Conservation (phyloP, 1,140 invertebrate genomes). For the Belonocnema kinseyi region DNA sequence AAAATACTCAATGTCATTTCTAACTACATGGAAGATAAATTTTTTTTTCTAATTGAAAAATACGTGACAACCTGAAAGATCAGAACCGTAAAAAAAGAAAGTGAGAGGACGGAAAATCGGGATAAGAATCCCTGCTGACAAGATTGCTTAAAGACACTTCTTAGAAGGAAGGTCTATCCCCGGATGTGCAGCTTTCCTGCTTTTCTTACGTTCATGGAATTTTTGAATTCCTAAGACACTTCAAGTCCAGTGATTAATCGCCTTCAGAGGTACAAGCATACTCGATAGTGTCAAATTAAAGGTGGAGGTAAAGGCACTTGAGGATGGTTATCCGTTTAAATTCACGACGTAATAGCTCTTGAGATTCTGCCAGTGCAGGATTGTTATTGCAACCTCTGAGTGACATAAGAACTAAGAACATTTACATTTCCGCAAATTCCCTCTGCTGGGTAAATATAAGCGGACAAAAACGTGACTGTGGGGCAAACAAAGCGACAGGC, state of each 20-base stretch:
- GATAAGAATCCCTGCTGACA: conserved; percentile 14
- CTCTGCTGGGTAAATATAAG: conserved; percentile 16
- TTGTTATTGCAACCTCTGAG: neutral
- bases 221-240: neutral
- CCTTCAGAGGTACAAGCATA: neutral
- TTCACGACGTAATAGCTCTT: neutral
- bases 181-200: neutral
- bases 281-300: neutral
- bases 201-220: neutral
- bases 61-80: neutral
- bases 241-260: conserved; percentile 7
- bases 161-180: conserved; percentile 1
- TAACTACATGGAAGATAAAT: too few species aligned
- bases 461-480: conserved; percentile 67
- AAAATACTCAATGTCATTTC: too few species aligned
- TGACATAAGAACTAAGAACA: neutral
- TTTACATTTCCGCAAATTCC: neutral
- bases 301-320: neutral
- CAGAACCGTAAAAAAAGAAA: conserved; percentile 5
- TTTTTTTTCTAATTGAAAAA: neutral
- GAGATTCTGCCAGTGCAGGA: neutral
- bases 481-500: conserved; percentile 68
- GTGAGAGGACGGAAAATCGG: neutral
- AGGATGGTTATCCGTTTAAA: neutral
- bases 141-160: neutral